Conservation (phyloP, 2,113 vertebrate genomes). For the Myotis yumanensis region DNA sequence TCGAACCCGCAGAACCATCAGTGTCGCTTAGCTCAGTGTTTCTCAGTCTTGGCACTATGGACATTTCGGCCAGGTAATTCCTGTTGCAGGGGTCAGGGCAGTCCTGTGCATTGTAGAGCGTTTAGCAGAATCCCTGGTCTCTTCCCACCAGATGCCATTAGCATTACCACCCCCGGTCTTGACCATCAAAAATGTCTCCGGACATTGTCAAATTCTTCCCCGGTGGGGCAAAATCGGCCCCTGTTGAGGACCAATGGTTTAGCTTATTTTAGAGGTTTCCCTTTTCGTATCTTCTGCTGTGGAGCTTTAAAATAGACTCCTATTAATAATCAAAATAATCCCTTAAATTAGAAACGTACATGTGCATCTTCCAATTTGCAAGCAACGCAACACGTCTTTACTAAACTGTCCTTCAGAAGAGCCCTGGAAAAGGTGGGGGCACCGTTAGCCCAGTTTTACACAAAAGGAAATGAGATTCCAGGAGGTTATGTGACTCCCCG, state of each 20-base stretch:
- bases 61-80: not conserved
- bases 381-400: not conserved
- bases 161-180: not conserved
- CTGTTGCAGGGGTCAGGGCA: not conserved
- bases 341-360: not conserved
- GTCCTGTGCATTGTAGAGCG: not conserved
- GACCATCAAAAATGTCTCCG: not conserved
- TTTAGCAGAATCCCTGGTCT: not conserved
- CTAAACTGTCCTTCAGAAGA: not conserved
- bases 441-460: not conserved
- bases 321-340: not conserved
- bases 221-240: not conserved
- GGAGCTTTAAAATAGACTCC: constrained; percentile 12
- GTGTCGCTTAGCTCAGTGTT: not conserved
- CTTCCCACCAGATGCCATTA: not conserved
- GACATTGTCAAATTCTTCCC: not conserved
- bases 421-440: not conserved
- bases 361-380: not conserved
- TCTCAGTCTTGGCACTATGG: not conserved
- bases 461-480: not conserved
- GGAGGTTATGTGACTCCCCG: not conserved
- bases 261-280: not conserved
- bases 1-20: not conserved
- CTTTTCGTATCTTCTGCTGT: not conserved
- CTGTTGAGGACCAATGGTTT: not conserved